These are phyloP conservation scores for Pelecanoides urinatrix DNA, from an alignment of 2,113 vertebrate genomes.

Conservation along the genomic window DNA sequence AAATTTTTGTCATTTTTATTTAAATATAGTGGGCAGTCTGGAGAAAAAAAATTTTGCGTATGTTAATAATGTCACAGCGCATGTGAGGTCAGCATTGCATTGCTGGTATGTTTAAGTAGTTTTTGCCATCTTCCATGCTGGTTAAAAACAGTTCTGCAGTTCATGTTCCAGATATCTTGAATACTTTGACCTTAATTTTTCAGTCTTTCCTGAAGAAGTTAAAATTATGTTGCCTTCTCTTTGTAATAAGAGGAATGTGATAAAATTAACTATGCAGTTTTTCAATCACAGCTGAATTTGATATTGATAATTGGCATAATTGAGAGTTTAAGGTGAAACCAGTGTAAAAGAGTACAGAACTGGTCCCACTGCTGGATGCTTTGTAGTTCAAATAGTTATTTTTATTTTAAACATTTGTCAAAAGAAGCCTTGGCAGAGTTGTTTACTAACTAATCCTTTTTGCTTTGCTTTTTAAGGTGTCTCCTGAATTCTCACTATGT, in stretches of 20 bases:
- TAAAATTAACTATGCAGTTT: not conserved
- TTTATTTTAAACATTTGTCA: not conserved
- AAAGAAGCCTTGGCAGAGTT: not conserved
- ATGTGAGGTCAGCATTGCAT: not conserved
- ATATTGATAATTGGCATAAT: not conserved
- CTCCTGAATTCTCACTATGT: conserved; percentile 85
- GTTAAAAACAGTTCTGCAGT: not conserved
- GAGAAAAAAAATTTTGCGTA: not conserved
- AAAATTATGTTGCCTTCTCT: not conserved
- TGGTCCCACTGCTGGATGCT: not conserved
- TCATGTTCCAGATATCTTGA: not conserved
- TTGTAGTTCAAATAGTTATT: not conserved
- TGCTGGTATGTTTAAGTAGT: not conserved
- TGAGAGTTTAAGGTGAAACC: not conserved
- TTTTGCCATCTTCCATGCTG: not conserved
- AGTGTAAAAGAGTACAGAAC: not conserved
- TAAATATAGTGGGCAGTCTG: not conserved
- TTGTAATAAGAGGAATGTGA: not conserved
- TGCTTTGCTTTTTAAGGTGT: conserved; percentile 70
- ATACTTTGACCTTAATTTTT: not conserved
- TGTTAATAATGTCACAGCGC: not conserved
- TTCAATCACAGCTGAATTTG: not conserved
- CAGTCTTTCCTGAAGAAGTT: not conserved
- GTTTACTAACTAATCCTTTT: not conserved
- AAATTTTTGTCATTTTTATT: not conserved